Evolutionary conservation across 2,888 invertebrate species (phyloP).

Genomic region (Leptodirus hochenwartii): DNA sequence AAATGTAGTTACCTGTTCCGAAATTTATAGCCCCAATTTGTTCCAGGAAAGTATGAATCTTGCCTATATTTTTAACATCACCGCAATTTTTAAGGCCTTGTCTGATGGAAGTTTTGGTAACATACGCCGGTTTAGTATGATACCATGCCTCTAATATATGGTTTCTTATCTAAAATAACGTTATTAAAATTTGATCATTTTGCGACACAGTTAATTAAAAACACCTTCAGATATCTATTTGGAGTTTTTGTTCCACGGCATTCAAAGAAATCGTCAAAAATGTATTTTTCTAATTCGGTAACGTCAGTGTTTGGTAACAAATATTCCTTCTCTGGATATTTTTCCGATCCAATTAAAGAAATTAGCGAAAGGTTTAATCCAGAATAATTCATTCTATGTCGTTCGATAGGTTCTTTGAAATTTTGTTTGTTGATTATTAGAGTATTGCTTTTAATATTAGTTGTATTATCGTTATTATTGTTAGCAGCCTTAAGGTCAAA

Average conservation of each 20-base stretch:
- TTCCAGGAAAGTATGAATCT: slow-evolving; percentile 39
- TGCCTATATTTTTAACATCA: slow-evolving; percentile 40
- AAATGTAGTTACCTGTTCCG: slow-evolving; percentile 37
- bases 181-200: slow-evolving; percentile 1
- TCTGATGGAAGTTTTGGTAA: slow-evolving; percentile 38
- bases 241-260: slow-evolving; percentile 34
- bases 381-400: neutral
- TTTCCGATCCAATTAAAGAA: neutral
- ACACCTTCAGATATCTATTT: slow-evolving; percentile 33
- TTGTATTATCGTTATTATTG: neutral
- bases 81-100: slow-evolving; percentile 39
- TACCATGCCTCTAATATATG: slow-evolving; percentile 37
- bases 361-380: neutral
- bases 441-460: no score
- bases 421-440: neutral
- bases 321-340: slow-evolving; percentile 29
- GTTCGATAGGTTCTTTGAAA: neutral
- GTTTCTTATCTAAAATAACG: slow-evolving; percentile 30
- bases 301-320: slow-evolving; percentile 24
- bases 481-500: neutral
- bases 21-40: slow-evolving; percentile 44
- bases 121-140: slow-evolving; percentile 32
- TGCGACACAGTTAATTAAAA: slow-evolving; percentile 2
- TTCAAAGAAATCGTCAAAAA: slow-evolving; percentile 38
- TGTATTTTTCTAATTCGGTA: slow-evolving; percentile 32